Evolutionary conservation across 2,797 vertebrate genomes (phyloP).

Genomic region (Gobio occitaniae): DNA sequence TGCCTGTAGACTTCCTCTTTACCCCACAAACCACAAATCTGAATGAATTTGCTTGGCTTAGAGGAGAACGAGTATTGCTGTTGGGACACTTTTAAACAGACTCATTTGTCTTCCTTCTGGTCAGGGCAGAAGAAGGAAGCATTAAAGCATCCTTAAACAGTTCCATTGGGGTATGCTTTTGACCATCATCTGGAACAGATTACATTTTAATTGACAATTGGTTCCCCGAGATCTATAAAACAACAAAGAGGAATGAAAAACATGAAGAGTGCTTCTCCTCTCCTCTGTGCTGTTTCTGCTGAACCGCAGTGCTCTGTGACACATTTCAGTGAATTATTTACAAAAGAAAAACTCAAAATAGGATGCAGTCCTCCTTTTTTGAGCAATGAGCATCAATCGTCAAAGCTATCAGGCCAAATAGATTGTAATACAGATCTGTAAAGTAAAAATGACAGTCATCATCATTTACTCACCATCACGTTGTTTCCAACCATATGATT

Average conservation of each 20-base stretch:
- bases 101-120: constrained; percentile 11
- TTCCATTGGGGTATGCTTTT: neutral
- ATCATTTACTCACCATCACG: neutral
- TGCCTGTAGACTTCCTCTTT: constrained; percentile 19
- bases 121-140: neutral
- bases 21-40: constrained; percentile 6
- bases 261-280: neutral
- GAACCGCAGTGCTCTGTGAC: constrained; percentile 14
- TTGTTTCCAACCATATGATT: neutral
- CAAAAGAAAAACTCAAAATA: constrained; percentile 39
- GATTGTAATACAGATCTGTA: constrained; percentile 6
- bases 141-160: constrained; percentile 5
- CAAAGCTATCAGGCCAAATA: neutral
- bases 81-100: neutral
- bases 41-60: neutral
- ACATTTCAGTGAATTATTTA: constrained; percentile 49
- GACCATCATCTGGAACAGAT: constrained; percentile 20
- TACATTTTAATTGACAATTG: constrained; percentile 8
- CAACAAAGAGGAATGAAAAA: constrained; percentile 15
- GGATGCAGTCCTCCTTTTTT: constrained; percentile 13
- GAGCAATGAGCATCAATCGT: constrained; percentile 3
- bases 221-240: constrained; percentile 12
- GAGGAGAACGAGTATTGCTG: constrained; percentile 11
- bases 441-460: neutral
- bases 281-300: constrained; percentile 8